phyloP scores from a whole-genome alignment of 2,888 invertebrate species.

The Andrena haemorrhoa region DNA sequence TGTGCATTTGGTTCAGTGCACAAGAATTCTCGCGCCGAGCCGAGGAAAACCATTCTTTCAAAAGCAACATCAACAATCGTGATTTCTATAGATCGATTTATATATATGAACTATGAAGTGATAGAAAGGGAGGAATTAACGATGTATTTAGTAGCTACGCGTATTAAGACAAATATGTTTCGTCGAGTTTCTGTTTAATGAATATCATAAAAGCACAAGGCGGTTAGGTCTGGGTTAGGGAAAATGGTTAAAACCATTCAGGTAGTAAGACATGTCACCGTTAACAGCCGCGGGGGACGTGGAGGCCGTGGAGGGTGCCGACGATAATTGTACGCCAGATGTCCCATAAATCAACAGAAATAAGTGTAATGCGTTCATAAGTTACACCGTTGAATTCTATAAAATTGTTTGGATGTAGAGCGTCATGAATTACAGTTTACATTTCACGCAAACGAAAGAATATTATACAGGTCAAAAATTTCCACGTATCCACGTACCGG shows the following conservation, averaged over 20 bases:
- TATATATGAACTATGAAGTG: background rate
- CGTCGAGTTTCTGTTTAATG: slow-evolving; percentile 13
- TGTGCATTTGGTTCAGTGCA: slow-evolving; percentile 61
- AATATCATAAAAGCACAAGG: slow-evolving; percentile 2
- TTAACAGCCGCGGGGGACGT: slow-evolving; percentile 18
- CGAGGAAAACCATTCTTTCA: slow-evolving; percentile 27
- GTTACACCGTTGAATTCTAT: slow-evolving; percentile 3
- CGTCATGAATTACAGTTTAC: background rate
- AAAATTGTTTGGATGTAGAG: background rate
- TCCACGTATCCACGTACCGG: background rate
- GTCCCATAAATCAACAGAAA: slow-evolving; percentile 51
- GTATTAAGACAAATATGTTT: background rate
- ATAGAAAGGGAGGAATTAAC: background rate
- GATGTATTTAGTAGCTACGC: background rate
- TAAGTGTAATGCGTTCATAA: slow-evolving; percentile 38
- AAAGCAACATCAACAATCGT: slow-evolving; percentile 12
- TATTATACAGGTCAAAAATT: background rate
- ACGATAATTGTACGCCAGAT: slow-evolving; percentile 48
- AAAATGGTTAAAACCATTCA: slow-evolving; percentile 40
- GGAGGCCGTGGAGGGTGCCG: slow-evolving; percentile 37
- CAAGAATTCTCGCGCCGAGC: slow-evolving; percentile 45
- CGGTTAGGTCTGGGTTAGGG: background rate
- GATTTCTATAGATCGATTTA: slow-evolving; percentile 12
- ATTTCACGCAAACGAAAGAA: background rate
- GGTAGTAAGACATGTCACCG: slow-evolving; percentile 24